A percentile compares a stretch with the other conserved stretches of the same genome.
phyloP scores from a whole-genome alignment of 2,113 vertebrate species.

The Setophaga petechia region DNA sequence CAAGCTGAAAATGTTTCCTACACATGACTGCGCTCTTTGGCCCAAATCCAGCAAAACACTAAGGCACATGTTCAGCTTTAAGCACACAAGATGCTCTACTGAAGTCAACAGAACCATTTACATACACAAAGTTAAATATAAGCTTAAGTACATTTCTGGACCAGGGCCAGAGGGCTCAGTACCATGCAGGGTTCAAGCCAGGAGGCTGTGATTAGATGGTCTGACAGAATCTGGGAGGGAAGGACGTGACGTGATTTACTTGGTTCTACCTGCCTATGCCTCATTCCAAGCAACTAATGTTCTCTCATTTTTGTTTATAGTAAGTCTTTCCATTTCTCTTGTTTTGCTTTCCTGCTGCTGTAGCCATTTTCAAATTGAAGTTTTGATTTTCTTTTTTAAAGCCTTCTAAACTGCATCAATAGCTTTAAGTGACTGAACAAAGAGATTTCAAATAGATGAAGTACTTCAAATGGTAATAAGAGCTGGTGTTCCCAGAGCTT shows the following conservation, averaged over 20 bases:
- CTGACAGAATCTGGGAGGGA: background rate
- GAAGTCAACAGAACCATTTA: conserved; percentile 52
- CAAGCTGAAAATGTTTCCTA: conserved; percentile 45
- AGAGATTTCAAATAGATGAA: conserved; percentile 57
- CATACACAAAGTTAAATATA: conserved; percentile 55
- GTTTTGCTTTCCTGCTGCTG: conserved; percentile 9
- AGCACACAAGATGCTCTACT: conserved; percentile 35
- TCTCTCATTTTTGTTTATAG: conserved; percentile 38
- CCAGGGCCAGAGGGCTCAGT: conserved; percentile 14
- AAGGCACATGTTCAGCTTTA: conserved; percentile 46
- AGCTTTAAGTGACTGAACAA: conserved; percentile 54
- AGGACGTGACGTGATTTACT: background rate
- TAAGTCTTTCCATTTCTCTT: conserved; percentile 14
- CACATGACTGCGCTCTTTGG: background rate
- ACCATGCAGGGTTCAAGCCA: conserved; percentile 31
- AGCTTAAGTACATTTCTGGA: conserved; percentile 63
- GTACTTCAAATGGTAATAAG: conserved; percentile 62
- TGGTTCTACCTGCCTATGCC: conserved; percentile 34
- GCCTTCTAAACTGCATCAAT: conserved; percentile 51
- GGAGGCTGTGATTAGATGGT: conserved; percentile 31
- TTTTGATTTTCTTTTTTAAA: conserved; percentile 39
- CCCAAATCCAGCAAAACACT: conserved; percentile 37
- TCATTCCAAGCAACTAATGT: conserved; percentile 43
- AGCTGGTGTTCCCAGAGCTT: conserved; percentile 44
- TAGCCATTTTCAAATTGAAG: conserved; percentile 36